phyloP scores from a whole-genome alignment of 2,797 vertebrate genomes.

The Anguilla anguilla region DNA sequence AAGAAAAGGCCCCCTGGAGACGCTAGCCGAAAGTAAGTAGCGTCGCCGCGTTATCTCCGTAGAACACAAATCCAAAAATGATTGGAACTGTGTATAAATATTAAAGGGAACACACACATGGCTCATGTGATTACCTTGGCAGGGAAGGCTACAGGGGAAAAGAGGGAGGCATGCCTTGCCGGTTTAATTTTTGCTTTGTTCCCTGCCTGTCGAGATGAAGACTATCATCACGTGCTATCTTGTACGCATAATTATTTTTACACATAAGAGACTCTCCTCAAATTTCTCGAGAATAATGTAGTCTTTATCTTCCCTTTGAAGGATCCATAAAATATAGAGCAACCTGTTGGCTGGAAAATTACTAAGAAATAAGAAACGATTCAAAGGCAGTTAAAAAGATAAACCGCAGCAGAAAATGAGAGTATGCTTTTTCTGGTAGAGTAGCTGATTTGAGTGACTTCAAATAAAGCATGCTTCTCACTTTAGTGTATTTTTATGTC shows the following conservation, averaged over 20 bases:
- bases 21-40: slow-evolving; percentile 48
- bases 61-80: slow-evolving; percentile 61
- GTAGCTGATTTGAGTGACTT: background rate
- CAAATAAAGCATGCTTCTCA: background rate
- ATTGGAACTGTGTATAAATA: slow-evolving; percentile 44
- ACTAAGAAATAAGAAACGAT: background rate
- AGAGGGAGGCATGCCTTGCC: slow-evolving; percentile 36
- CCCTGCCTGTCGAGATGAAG: slow-evolving; percentile 30
- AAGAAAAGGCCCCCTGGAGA: slow-evolving; percentile 59
- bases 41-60: slow-evolving; percentile 61
- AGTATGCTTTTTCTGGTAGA: background rate
- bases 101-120: slow-evolving; percentile 44
- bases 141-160: slow-evolving; percentile 27
- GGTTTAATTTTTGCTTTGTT: slow-evolving; percentile 43
- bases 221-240: slow-evolving; percentile 31
- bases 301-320: background rate
- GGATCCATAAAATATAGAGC: background rate
- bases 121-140: slow-evolving; percentile 50
- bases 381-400: background rate
- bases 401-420: background rate
- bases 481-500: background rate
- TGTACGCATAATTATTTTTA: background rate
- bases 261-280: background rate
- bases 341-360: slow-evolving; percentile 12
- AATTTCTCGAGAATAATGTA: background rate